Evolutionary conservation across 1,140 invertebrate species (phyloP).

Genomic region (Aleiodes sp.): DNA sequence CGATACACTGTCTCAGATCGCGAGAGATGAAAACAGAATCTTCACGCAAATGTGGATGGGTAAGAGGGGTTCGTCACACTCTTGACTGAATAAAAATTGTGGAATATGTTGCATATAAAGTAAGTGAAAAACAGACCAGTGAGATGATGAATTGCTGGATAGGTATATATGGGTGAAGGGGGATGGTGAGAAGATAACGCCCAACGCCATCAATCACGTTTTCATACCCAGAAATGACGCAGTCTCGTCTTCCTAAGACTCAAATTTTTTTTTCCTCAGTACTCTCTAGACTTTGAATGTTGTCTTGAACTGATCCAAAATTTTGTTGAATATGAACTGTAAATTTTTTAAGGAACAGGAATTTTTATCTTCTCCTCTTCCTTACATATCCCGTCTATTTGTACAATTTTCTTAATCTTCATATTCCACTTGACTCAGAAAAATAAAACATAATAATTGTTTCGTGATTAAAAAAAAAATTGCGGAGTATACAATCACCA

Average conservation of each 20-base stretch:
- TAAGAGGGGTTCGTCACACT: constrained; percentile 23
- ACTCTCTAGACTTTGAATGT: background rate
- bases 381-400: too few relatives aligned
- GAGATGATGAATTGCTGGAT: constrained; percentile 63
- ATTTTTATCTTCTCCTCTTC: too few relatives aligned
- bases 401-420: background rate
- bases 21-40: background rate
- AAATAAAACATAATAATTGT: background rate
- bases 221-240: constrained; percentile 60
- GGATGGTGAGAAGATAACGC: constrained; percentile 60
- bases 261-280: constrained; percentile 1
- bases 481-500: constrained; percentile 1
- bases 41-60: constrained; percentile 5
- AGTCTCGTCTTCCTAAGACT: constrained; percentile 42
- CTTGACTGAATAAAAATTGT: constrained; percentile 66
- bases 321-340: too few relatives aligned
- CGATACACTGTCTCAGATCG: background rate
- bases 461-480: background rate
- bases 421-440: background rate
- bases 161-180: constrained; percentile 28
- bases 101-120: constrained; percentile 67
- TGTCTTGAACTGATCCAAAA: too few relatives aligned
- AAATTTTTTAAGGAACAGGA: too few relatives aligned
- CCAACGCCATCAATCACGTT: constrained; percentile 62
- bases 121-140: constrained; percentile 66